These are phyloP conservation scores for Piliocolobus tephrosceles DNA, from an alignment of 2,113 vertebrate species.

Conservation along the genomic window DNA sequence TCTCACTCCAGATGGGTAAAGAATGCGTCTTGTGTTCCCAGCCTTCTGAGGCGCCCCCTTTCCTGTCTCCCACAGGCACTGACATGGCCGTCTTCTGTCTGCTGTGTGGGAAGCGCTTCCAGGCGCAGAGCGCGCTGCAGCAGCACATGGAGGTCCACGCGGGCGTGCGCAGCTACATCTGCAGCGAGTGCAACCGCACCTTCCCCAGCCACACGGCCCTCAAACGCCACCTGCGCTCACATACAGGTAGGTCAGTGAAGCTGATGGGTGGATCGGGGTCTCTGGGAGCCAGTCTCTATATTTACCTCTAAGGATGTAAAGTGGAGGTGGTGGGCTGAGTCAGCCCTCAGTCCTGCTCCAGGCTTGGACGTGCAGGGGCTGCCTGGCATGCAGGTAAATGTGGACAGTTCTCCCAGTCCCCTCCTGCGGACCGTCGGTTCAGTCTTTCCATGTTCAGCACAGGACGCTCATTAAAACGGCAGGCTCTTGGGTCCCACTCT, in stretches of 20 bases:
- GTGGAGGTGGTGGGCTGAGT: not conserved
- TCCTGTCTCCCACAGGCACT: conserved; percentile 84
- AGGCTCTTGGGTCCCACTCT: not conserved
- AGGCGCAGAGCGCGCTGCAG: conserved; percentile 96
- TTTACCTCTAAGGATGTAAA: accelerated
- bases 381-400: not conserved
- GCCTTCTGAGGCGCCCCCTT: not conserved
- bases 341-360: not conserved
- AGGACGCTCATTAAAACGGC: not conserved
- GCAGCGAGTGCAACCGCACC: conserved; percentile 98
- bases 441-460: not conserved
- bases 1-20: not conserved
- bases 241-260: conserved; percentile 89
- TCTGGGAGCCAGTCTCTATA: not conserved
- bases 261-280: accelerated
- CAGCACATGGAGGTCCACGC: conserved; percentile 99
- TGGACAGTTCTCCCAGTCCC: not conserved
- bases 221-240: conserved; percentile 98
- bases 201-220: conserved; percentile 99
- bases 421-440: accelerated
- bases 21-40: accelerated
- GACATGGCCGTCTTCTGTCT: conserved; percentile 99
- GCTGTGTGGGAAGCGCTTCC: conserved; percentile 97
- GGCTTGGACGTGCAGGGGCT: not conserved
- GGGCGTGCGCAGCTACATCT: conserved; percentile 98